These are phyloP conservation scores for Aspidapion aeneum DNA, from an alignment of 2,888 invertebrate genomes.

Conservation along the genomic window DNA sequence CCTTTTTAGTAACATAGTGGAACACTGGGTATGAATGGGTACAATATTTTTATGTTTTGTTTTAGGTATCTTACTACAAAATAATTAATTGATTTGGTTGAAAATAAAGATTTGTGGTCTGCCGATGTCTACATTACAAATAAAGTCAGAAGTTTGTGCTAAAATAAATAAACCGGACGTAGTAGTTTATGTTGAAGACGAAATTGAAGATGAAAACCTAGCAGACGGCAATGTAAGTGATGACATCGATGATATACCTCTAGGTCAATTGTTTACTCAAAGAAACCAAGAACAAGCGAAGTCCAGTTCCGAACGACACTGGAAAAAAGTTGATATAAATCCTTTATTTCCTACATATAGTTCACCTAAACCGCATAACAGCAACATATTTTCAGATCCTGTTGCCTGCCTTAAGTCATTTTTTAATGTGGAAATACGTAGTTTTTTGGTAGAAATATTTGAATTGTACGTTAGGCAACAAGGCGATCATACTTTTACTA, in stretches of 20 bases:
- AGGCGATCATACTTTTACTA: background rate
- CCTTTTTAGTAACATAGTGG: conserved; percentile 20
- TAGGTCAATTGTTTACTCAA: no score
- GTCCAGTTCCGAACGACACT: background rate
- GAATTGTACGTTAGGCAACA: conserved; percentile 5
- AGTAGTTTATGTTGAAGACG: conserved; percentile 14
- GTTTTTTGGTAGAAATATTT: conserved; percentile 2
- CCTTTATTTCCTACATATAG: background rate
- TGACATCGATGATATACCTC: conserved; percentile 8
- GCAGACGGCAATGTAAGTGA: conserved; percentile 5
- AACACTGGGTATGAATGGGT: conserved; percentile 14
- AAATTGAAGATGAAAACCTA: conserved; percentile 14
- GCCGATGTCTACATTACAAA: conserved; percentile 20
- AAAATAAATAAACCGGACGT: background rate
- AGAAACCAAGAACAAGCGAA: background rate
- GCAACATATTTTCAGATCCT: background rate
- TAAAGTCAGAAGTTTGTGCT: conserved; percentile 1
- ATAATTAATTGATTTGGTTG: conserved; percentile 20
- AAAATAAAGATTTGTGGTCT: conserved; percentile 22
- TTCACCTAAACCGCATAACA: background rate
- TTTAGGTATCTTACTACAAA: conserved; percentile 15
- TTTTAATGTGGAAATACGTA: background rate
- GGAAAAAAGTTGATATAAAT: conserved; percentile 6
- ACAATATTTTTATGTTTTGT: conserved; percentile 6
- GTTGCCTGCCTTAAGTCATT: conserved; percentile 4